Evolutionary conservation across 1,140 invertebrate species (phyloP), one percentile per base, ranked within the genome.

Genomic region (Pogonomyrmex californicus): DNA sequence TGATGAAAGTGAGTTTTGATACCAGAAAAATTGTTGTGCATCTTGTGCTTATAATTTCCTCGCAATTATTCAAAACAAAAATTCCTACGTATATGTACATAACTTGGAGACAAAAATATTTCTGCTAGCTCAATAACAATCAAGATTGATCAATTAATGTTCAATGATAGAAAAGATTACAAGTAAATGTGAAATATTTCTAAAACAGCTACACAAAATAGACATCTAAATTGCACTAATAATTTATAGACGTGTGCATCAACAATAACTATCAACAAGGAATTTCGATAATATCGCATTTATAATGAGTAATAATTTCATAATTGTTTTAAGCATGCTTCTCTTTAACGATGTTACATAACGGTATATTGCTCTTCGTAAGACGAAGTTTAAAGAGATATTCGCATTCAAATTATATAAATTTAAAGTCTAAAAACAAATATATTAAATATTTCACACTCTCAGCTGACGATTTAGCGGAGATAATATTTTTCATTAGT

Each of bases 221-320:
- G 68, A 83, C 79, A 83, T 75, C 44, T 75, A 83, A 83, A 75
- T 75, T 75, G 68, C 79, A 83, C 68, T 51, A 83, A 83, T 83
- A 83, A 83, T 83, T 23, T 83, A 82, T 17, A 83, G 68, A 73
- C 41, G 66, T 83, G 79, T 83, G 79, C 79, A 7, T 83, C 68
- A 83, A 83, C 79, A 83, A 83, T 62, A 82, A 82, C 79, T 71
- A 73, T 68, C 44, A 75, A 83, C n/a, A 83, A 73, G 30, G 62
- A n/a, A 83, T 83, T 60, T 70, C 36, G 66, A 60, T 44, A 73
- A n/a, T 60, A 71, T 70, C 51, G 23, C 17, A 12, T 33, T 62
- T 9, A 17, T 60, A 49, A 73, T 73, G 44, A 63, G 5, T 65
- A 73, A 75, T 83, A 83, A 83, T 82, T 66, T 49, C 73, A 73